phyloP scores from a whole-genome alignment of 2,888 invertebrate genomes.

The Cryptosula pallasiana region DNA sequence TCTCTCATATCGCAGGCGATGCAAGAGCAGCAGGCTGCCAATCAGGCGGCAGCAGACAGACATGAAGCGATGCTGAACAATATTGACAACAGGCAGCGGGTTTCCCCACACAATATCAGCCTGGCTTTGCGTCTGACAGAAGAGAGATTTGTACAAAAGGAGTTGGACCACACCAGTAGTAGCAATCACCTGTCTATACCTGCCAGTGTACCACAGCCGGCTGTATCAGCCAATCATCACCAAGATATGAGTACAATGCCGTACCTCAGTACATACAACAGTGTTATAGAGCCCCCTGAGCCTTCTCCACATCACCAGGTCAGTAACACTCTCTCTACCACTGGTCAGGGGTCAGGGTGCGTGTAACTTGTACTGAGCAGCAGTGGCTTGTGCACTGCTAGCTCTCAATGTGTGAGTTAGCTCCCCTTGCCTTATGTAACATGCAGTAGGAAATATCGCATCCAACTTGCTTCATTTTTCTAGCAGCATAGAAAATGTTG shows the following conservation, averaged over 20 bases:
- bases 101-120: neutral
- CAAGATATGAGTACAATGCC: neutral
- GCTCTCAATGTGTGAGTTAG: no score
- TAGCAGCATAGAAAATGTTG: no score
- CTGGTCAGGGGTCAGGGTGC: no score
- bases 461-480: no score
- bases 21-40: neutral
- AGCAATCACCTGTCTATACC: neutral
- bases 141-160: neutral
- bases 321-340: no score
- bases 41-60: neutral
- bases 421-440: no score
- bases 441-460: no score
- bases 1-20: neutral
- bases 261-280: neutral
- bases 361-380: no score
- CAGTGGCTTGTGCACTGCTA: no score
- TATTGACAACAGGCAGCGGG: neutral
- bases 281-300: neutral
- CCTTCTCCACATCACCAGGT: slow-evolving; percentile 21
- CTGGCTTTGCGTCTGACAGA: neutral
- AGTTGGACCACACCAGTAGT: neutral
- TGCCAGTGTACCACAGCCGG: neutral
- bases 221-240: neutral
- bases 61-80: neutral